Percentiles rank a stretch among this genome's conserved stretches.
These are phyloP conservation scores for Montipora capitata DNA, from an alignment of 92 coral and sea anemone species.

Conservation along the genomic window DNA sequence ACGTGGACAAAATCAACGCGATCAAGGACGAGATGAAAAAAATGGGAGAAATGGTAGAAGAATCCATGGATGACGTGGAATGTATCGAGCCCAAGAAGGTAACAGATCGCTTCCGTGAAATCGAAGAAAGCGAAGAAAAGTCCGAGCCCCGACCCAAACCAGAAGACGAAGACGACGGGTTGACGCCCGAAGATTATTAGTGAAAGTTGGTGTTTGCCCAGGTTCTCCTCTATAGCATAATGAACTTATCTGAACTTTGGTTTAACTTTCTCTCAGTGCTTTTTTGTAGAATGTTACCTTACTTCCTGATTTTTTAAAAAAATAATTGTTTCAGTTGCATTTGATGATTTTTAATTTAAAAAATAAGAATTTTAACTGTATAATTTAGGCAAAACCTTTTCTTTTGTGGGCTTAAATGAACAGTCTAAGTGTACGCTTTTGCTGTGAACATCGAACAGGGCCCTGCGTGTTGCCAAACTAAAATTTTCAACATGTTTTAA, in stretches of 20 bases:
- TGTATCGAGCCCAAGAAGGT: conserved; percentile 58
- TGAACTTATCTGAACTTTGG: background rate
- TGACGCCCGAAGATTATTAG: background rate
- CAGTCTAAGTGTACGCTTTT: too few relatives aligned
- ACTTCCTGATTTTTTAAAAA: too few relatives aligned
- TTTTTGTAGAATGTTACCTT: too few relatives aligned
- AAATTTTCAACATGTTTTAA: background rate
- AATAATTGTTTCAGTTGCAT: too few relatives aligned
- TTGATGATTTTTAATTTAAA: too few relatives aligned
- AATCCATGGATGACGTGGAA: conserved; percentile 64
- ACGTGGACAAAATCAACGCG: conserved; percentile 37
- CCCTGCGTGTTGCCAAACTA: background rate
- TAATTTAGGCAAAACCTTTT: too few relatives aligned
- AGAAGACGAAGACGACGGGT: conserved; percentile 10
- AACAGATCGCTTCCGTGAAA: conserved; percentile 63
- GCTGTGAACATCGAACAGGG: too few relatives aligned
- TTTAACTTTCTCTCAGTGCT: too few relatives aligned
- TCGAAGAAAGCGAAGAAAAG: conserved; percentile 26
- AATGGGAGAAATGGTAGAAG: conserved; percentile 84
- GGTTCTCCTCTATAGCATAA: background rate
- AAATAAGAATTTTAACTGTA: too few relatives aligned
- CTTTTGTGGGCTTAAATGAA: too few relatives aligned
- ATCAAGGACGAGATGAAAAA: conserved; percentile 74
- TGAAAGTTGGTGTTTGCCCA: too few relatives aligned
- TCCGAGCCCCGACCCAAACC: conserved; percentile 7